A percentile compares a stretch with the other conserved stretches of the same genome.
Evolutionary conservation across 2,888 invertebrate species (phyloP).

Genomic region (Epistrophe eligans): DNA sequence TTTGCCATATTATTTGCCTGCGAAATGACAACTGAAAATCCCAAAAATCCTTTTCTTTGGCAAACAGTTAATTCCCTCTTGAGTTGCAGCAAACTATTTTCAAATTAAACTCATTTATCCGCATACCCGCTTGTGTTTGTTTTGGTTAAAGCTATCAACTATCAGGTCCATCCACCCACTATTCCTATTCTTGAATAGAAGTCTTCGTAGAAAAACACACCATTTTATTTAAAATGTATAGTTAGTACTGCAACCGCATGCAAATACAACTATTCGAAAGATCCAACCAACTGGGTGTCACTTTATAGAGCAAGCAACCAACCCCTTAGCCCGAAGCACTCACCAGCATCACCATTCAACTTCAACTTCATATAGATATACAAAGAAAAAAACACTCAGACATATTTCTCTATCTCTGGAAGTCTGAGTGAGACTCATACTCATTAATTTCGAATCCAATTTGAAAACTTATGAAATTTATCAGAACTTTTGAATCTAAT

Average conservation of each 20-base stretch:
- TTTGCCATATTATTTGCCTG: slow-evolving; percentile 3
- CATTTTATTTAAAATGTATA: slow-evolving; percentile 19
- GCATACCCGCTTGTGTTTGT: background rate
- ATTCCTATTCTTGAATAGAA: background rate
- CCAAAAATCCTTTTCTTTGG: slow-evolving; percentile 38
- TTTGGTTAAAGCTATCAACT: slow-evolving; percentile 1
- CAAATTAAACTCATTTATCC: slow-evolving; percentile 40
- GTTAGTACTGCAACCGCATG: slow-evolving; percentile 36
- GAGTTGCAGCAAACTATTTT: slow-evolving; percentile 48
- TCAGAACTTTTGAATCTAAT: slow-evolving; percentile 77
- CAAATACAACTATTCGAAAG: slow-evolving; percentile 55
- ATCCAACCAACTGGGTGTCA: slow-evolving; percentile 53
- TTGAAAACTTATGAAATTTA: slow-evolving; percentile 75
- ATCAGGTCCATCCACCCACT: slow-evolving; percentile 12
- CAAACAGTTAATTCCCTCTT: slow-evolving; percentile 55
- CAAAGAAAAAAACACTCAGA: slow-evolving; percentile 17
- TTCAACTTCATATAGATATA: background rate
- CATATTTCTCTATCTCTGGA: background rate
- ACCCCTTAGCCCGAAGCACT: background rate
- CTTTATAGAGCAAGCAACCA: slow-evolving; percentile 26
- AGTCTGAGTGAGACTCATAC: slow-evolving; percentile 67
- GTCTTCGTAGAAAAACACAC: slow-evolving; percentile 13
- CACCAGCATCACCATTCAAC: background rate
- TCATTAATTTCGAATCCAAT: slow-evolving; percentile 74
- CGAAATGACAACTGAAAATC: slow-evolving; percentile 34